Evolutionary conservation across 2,113 vertebrate genomes (phyloP), one percentile per base, ranked within the genome.

Genomic region (Abramis brama): DNA sequence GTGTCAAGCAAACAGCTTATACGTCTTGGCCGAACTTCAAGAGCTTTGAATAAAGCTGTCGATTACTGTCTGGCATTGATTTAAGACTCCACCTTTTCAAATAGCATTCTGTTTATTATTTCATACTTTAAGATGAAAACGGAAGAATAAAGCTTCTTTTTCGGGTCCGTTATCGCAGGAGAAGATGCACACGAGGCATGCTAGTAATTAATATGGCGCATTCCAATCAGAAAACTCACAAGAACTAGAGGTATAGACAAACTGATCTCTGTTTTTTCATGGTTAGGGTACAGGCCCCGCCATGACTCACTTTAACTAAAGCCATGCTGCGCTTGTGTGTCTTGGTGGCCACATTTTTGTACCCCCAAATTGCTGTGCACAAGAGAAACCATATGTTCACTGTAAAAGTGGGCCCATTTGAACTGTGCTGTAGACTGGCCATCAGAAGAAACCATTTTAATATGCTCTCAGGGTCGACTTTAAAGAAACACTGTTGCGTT

Each of bases 371-470:
- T 89, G 88, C 86, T 86, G 80, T 33, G 87, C 84, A 79, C 85
- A 91, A 89, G 81, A 86, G 88, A 84, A 91, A 89, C 90, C 90
- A 91, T 88, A 91, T 91, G 90, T 91, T 83, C 80, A 89, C 83
- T 87, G 88, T 88, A 91, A 88, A 91, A 91, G 84, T 81, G 76
- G 83, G 85, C 59, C 81, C 83, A 91, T 91, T 91, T 91, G 87
- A 91, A 91, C 90, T 91, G 87, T 88, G 88, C 90, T 91, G 90
- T 91, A 91, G 90, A 91, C 83, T 91, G 88, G 80, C 88, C 88
- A 82, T 88, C 87, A 89, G 79, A 91, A 88, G 71, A 83, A 88
- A 87, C 78, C 81, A 68, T 62, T 91, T 87, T 88, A 86, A 86
- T 85, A 86, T 83, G 82, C 87, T 91, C 85, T 84, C 82, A 79